Base-by-base conservation (phyloP, 1,140 invertebrate species). In the Pseudachorutes palmiensis region DNA sequence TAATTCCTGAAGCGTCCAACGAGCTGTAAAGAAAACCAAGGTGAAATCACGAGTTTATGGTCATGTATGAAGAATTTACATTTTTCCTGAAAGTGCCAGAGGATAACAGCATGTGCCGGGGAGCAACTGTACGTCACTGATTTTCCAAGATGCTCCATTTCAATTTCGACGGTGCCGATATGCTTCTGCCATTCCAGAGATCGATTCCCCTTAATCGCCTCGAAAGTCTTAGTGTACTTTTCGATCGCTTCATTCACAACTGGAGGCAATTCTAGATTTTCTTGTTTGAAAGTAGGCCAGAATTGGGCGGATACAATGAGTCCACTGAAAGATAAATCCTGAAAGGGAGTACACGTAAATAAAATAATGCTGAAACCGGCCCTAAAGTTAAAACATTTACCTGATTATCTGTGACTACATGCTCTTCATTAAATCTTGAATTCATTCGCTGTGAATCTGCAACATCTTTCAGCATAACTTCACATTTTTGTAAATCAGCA, bases 391-490 rank as follows among this genome's bases (percentile, higher is more conserved):
- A 45, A 45, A 61, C 12, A 12, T n/a, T 36, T 30, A 71, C 67
- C 51, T 67, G 41, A 68, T 68, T 48, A 9, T 64, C 67, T 90
- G 87, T n/a, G 28, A 57, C 97, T 85, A n/a, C 86, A 82, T 79
- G 49, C 97, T 91, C 69, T 82, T 77, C 71, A 81, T 81, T 5
- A 84, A 87, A 73, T 72, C 77, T 32, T 16, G 65, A 63, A 67
- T 72, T 73, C n/a, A 73, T 28, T 72, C 87, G 82, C 70, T 89
- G 89, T 0, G 88, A 91, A 76, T 96, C 92, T 12, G 87, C 87
- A 19, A 98, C 88, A 79, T 98, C 96, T 77, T 97, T 97, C 30
- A 99, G 78, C 97, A 99, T 99, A 0, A 98, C 97, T 82, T 99
- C 96, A 82, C 97, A 99, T 72, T 90, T 92, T 80, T 98, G 93